phyloP scores from a whole-genome alignment of 1,140 invertebrate genomes.

The Drosophila grimshawi region DNA sequence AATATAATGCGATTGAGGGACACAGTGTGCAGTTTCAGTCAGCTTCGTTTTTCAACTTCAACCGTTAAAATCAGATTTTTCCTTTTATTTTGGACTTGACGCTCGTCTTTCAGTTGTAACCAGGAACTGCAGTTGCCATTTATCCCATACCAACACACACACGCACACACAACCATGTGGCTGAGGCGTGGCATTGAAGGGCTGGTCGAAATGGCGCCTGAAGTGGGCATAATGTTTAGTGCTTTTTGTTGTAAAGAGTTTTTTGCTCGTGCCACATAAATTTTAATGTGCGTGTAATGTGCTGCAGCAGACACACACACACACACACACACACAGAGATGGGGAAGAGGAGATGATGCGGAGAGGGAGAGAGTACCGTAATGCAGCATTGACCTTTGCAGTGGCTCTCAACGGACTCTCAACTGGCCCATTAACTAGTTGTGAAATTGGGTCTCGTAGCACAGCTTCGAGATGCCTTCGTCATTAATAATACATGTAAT shows the following conservation, averaged over 20 bases:
- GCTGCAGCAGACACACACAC: slow-evolving; percentile 55
- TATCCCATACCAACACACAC: slow-evolving; percentile 33
- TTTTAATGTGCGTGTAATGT: slow-evolving; percentile 72
- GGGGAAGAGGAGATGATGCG: neutral
- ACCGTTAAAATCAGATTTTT: slow-evolving; percentile 2
- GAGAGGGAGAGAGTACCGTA: neutral
- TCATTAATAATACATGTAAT: slow-evolving; percentile 6
- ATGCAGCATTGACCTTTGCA: slow-evolving; percentile 8
- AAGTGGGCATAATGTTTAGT: slow-evolving; percentile 77
- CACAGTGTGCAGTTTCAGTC: neutral
- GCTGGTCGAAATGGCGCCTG: slow-evolving; percentile 24
- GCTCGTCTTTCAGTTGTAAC: slow-evolving; percentile 13
- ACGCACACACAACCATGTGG: neutral
- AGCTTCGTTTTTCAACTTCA: neutral
- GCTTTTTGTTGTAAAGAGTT: slow-evolving; percentile 78
- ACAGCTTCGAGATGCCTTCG: neutral
- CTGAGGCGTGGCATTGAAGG: slow-evolving; percentile 21
- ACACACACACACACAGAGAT: slow-evolving; percentile 19
- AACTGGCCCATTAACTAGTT: slow-evolving; percentile 20
- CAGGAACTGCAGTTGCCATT: slow-evolving; percentile 44
- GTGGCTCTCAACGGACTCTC: slow-evolving; percentile 23
- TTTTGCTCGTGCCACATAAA: slow-evolving; percentile 66
- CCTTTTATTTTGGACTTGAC: slow-evolving; percentile 10
- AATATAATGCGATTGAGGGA: neutral
- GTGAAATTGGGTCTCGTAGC: neutral